Base-by-base conservation (phyloP, 64 coral and sea anemone genomes). In the Exaiptasia diaphana region DNA sequence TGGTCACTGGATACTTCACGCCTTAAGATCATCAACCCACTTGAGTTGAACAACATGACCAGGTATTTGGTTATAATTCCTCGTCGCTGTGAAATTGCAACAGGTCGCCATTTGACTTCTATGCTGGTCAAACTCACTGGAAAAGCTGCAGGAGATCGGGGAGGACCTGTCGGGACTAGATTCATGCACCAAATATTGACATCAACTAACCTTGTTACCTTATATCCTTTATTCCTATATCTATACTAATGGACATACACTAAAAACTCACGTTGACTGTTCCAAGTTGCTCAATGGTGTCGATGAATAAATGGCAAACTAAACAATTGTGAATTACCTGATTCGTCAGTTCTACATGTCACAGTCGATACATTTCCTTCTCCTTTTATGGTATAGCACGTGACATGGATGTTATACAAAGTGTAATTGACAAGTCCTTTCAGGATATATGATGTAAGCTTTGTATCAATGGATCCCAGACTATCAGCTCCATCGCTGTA, bases 91-190 rank as follows among this genome's bases (percentile, higher is more conserved):
- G 53, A 2, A 18, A 24, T 38, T 31, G 46, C 14, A n/a, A 85
- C 68, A 23, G 50, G 82, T 14, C 41, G 68, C 82, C 82, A 85
- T 57, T 8, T 56, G 13, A 85, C 38, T 54, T 31, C 40, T 10
- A 74, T 62, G 35, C 55, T 74, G 12, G 20, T 39, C 26, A 49
- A 73, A 12, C 67, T 59, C 24, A 48, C 27, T 9, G 68, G 15
- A 60, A 38, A 12, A 4, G 28, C 68, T 2, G 68, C 56, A 26
- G 74, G 20, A 37, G 31, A 24, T 32, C 28, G 37, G 14, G 80
- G 80, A 72, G 80, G 80, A 15, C 65, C 80, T 1, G 40, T 29
- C 14, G 80, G 80, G 25, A 57, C 80, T 83, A n/a, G n/a, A n/a
- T n/a, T n/a, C n/a, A n/a, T n/a, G n/a, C n/a, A n/a, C n/a, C n/a